A percentile compares a stretch with the other conserved stretches of the same genome.
Evolutionary conservation across 2,888 invertebrate genomes (phyloP).

Genomic region (Eupithecia pulchellata): DNA sequence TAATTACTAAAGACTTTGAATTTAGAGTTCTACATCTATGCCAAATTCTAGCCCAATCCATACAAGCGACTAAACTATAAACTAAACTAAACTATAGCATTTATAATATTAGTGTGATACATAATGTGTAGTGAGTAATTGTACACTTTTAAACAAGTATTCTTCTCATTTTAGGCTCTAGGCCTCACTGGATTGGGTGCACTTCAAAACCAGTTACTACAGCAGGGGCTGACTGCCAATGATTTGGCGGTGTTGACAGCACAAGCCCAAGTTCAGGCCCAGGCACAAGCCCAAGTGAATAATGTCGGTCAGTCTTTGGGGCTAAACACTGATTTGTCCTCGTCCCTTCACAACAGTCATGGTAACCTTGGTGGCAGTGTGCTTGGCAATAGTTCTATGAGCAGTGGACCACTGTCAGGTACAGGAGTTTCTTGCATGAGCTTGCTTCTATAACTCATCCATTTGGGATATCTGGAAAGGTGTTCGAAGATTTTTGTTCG

Average conservation of each 20-base stretch:
- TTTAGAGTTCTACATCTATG: too few species aligned
- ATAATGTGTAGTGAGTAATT: neutral
- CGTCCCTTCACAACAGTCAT: slow-evolving; percentile 55
- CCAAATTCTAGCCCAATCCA: neutral
- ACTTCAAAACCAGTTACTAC: slow-evolving; percentile 78
- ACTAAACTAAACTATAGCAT: too few species aligned
- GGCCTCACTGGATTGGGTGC: slow-evolving; percentile 78
- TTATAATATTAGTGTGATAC: neutral
- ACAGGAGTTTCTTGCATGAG: slow-evolving; percentile 19
- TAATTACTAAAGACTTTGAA: too few species aligned
- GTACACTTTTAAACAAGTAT: neutral
- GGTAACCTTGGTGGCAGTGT: slow-evolving; percentile 58
- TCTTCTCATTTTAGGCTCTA: slow-evolving; percentile 66
- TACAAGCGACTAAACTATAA: too few species aligned
- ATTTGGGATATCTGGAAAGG: neutral
- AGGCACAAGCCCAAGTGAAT: slow-evolving; percentile 55
- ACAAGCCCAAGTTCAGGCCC: slow-evolving; percentile 59
- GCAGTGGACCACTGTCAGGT: slow-evolving; percentile 77
- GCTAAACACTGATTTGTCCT: slow-evolving; percentile 60
- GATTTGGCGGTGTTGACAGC: slow-evolving; percentile 75
- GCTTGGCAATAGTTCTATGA: slow-evolving; percentile 63
- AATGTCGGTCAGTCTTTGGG: slow-evolving; percentile 58
- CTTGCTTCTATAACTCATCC: neutral
- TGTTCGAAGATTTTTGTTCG: too few species aligned
- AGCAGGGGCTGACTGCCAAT: slow-evolving; percentile 79